Evolutionary conservation across 1,140 invertebrate species (phyloP).

Genomic region (Telenomus remus): DNA sequence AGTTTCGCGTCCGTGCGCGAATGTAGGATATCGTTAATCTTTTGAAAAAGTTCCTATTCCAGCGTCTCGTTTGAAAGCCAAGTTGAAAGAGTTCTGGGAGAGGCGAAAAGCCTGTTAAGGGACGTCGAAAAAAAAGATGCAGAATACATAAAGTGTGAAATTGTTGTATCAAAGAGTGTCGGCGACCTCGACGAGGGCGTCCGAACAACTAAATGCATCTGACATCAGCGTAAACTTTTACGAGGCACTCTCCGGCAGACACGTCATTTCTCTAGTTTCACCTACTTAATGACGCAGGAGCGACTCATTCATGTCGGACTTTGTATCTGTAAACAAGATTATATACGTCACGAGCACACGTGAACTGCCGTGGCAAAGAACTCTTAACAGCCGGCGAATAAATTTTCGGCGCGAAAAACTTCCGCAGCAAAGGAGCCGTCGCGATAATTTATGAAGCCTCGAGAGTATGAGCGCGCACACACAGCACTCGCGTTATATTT

Average conservation of each 20-base stretch:
- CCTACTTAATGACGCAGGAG: conserved; percentile 54
- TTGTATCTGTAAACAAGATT: conserved; percentile 53
- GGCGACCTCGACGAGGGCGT: conserved; percentile 19
- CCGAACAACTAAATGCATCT: conserved; percentile 42
- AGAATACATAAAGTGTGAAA: background rate
- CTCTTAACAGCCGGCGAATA: conserved; percentile 52
- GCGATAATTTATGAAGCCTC: conserved; percentile 47
- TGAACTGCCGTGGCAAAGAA: conserved; percentile 55
- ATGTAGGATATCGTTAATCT: background rate
- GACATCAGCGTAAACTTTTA: conserved; percentile 55
- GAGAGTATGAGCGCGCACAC: conserved; percentile 28
- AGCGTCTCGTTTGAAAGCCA: too few relatives aligned
- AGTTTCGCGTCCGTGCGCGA: background rate
- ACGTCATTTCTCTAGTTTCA: conserved; percentile 54
- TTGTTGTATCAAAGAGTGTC: conserved; percentile 18
- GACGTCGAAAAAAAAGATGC: background rate
- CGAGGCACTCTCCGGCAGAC: conserved; percentile 46
- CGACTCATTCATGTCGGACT: conserved; percentile 49
- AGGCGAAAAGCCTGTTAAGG: too few relatives aligned
- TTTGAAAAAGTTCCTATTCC: too few relatives aligned
- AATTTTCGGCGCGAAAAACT: conserved; percentile 56
- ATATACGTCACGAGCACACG: conserved; percentile 48
- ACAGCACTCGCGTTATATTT: conserved; percentile 37
- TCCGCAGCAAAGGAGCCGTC: conserved; percentile 45
- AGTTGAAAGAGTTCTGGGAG: too few relatives aligned